Evolutionary conservation across 2,888 invertebrate species (phyloP).

Genomic region (Agrochola litura): DNA sequence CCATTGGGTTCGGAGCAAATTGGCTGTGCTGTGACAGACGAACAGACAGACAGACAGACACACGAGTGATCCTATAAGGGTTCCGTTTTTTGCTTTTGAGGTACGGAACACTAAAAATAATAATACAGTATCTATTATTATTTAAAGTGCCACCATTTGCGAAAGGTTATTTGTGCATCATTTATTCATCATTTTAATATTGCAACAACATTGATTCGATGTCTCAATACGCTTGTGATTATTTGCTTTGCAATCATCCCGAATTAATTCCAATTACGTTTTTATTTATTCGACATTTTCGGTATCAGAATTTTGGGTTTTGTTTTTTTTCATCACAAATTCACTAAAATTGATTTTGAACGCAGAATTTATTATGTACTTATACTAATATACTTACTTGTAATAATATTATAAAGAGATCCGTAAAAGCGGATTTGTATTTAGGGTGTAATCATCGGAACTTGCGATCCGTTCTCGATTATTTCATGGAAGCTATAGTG

Average conservation of each 20-base stretch:
- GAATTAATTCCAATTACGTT: neutral
- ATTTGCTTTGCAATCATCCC: slow-evolving; percentile 11
- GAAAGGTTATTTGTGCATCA: slow-evolving; percentile 46
- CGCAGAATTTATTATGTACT: neutral
- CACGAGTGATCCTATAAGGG: too few relatives aligned
- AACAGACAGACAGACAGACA: too few relatives aligned
- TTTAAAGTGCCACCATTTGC: slow-evolving; percentile 38
- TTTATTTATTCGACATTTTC: neutral
- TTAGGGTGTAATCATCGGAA: neutral
- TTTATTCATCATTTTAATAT: slow-evolving; percentile 35
- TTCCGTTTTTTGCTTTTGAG: too few relatives aligned
- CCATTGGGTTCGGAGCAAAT: too few relatives aligned
- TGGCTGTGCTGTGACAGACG: too few relatives aligned
- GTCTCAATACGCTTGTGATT: slow-evolving; percentile 11
- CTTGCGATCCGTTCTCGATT: too few relatives aligned
- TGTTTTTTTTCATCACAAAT: neutral
- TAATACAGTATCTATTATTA: slow-evolving; percentile 28
- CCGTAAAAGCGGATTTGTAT: neutral
- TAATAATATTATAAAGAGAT: neutral
- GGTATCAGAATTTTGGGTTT: neutral
- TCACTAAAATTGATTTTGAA: neutral
- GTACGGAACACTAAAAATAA: slow-evolving; percentile 1
- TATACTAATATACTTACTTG: too few relatives aligned
- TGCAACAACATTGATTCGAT: slow-evolving; percentile 31
- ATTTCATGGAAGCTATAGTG: too few relatives aligned